Evolutionary conservation across 1,140 invertebrate species (phyloP).

Genomic region (Nephila pilipes): DNA sequence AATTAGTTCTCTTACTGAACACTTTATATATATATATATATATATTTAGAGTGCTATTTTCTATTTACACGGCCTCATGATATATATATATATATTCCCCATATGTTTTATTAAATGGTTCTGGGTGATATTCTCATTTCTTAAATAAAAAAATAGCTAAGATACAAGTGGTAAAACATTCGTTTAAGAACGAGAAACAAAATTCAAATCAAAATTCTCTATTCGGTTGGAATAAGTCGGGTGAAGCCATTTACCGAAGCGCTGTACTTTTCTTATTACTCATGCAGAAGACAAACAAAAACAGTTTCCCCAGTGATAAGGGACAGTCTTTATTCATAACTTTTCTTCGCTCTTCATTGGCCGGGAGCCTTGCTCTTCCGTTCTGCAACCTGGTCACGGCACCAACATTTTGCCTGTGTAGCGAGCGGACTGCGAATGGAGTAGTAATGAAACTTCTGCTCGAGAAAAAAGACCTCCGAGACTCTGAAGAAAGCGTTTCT

Average conservation of each 20-base stretch:
- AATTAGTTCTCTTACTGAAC: no score
- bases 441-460: background rate
- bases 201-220: background rate
- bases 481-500: background rate
- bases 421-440: background rate
- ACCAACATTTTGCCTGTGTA: background rate
- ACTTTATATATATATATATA: no score
- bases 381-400: constrained; percentile 14
- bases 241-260: background rate
- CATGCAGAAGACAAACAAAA: background rate
- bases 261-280: background rate
- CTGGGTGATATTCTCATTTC: no score
- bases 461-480: background rate
- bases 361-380: background rate
- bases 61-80: no score
- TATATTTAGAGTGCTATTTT: no score
- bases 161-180: background rate
- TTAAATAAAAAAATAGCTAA: no score
- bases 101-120: no score
- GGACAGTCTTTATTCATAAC: constrained; percentile 46
- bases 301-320: background rate
- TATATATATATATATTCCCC: no score
- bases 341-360: background rate
- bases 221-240: background rate
- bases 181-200: background rate